Base-by-base conservation (phyloP, 2,888 invertebrate species). In the Habrosyne pyritoides region DNA sequence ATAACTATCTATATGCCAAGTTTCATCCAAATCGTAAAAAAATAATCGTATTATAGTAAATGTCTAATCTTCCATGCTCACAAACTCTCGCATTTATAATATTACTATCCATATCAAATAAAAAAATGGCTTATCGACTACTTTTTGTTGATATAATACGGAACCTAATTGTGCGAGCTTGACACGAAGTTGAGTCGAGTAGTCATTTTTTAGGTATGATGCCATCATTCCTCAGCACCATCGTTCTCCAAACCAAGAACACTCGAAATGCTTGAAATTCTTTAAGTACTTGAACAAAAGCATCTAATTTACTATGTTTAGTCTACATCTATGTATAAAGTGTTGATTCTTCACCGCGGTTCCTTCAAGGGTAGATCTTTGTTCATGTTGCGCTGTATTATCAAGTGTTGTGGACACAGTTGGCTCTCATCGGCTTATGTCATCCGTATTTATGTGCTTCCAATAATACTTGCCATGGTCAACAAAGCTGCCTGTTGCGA, bases 391-490 rank as follows among this genome's bases (percentile, higher is more conserved):
- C 74, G 75, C 67, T 78, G 83, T 81, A 84, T 84, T 87, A 87
- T 85, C 79, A 73, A 77, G 77, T 67, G 70, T 81, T 89, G 89
- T 91, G 75, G 87, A 91, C 86, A 91, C 91, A 91, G 91, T 85
- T 91, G 91, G 87, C 84, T 84, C 81, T 86, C 87, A 87, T 89
- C 85, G 85, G 82, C 83, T 85, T 88, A 87, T 91, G 89, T 91
- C 91, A 91, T 91, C 88, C 79, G 85, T 89, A 89, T 90, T 87
- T 89, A 89, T 89, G 88, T 89, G 77, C 82, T 74, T 86, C 83
- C 84, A 85, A 87, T 89, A 87, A 83, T 87, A 87, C 83, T 81
- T 82, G 81, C 81, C 79, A 83, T 81, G 79, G 83, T 85, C 83
- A 86, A 89, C 88, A 86, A 87, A 87, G 86, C 83, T 81, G 83